These are phyloP conservation scores for Centroberyx gerrardi DNA, from an alignment of 2,797 vertebrate species.

Conservation along the genomic window DNA sequence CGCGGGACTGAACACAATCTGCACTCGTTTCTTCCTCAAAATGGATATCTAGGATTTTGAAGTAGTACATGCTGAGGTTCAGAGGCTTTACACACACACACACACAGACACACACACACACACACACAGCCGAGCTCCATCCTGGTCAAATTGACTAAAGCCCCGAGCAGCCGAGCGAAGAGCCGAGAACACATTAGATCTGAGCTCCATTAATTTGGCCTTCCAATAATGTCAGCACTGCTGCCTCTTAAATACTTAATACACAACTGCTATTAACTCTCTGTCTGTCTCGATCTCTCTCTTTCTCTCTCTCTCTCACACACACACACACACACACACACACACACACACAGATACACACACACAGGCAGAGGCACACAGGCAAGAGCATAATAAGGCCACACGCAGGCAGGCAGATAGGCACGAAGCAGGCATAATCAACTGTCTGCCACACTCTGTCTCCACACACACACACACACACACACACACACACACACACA, in stretches of 20 bases:
- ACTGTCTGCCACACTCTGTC: neutral
- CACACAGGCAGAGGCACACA: neutral
- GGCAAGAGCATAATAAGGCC: conserved; percentile 41
- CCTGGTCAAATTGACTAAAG: conserved; percentile 28
- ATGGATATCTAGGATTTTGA: too few relatives aligned
- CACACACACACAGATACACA: neutral
- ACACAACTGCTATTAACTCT: neutral
- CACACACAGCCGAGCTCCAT: neutral
- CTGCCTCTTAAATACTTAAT: conserved; percentile 37
- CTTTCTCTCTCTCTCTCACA: too few relatives aligned
- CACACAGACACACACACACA: conserved; percentile 12
- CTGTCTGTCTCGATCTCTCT: conserved; percentile 1
- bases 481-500: too few relatives aligned
- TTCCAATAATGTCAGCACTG: conserved; percentile 30
- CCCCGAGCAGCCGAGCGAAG: conserved; percentile 40
- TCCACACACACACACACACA: too few relatives aligned
- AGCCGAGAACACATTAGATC: conserved; percentile 47
- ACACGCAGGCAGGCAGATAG: conserved; percentile 32
- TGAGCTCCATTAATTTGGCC: conserved; percentile 58
- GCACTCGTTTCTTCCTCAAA: too few relatives aligned
- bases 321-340: neutral
- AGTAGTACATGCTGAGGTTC: too few relatives aligned
- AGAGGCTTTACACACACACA: conserved; percentile 6
- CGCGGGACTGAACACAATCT: too few relatives aligned
- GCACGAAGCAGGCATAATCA: conserved; percentile 33